These are phyloP conservation scores for Sturnus vulgaris DNA, from an alignment of 2,113 vertebrate species.

Conservation along the genomic window DNA sequence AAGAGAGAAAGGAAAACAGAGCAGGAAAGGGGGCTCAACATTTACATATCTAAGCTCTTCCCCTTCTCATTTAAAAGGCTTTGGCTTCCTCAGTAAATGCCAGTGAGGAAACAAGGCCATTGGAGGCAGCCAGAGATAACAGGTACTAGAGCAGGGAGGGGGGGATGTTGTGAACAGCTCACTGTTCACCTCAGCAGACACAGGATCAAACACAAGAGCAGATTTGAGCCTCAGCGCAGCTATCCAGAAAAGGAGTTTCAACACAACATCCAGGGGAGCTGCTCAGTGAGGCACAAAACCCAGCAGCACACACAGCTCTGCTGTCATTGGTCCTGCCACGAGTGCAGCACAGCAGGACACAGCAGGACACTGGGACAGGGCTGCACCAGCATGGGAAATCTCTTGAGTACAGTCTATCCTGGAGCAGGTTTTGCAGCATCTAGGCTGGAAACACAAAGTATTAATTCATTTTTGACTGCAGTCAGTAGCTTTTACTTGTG, in stretches of 20 bases:
- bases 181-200: not conserved
- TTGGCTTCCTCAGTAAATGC: not conserved
- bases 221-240: not conserved
- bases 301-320: not conserved
- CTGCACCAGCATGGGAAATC: not conserved
- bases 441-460: not conserved
- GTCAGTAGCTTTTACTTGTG: not conserved
- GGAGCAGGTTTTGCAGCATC: not conserved
- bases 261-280: not conserved
- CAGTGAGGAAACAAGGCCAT: not conserved
- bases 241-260: not conserved
- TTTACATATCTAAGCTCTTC: not conserved
- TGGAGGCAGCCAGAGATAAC: not conserved
- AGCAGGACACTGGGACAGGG: not conserved
- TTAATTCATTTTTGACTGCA: not conserved
- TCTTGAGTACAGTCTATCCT: not conserved
- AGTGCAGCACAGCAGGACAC: not conserved
- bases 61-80: not conserved
- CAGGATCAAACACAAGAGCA: not conserved
- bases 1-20: not conserved
- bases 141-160: not conserved
- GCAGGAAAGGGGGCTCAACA: not conserved
- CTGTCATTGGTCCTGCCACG: rapidly evolving
- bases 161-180: not conserved
- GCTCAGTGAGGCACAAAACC: not conserved